Evolutionary conservation across 2,888 invertebrate genomes (phyloP).

Genomic region (Cephonodes hylas): DNA sequence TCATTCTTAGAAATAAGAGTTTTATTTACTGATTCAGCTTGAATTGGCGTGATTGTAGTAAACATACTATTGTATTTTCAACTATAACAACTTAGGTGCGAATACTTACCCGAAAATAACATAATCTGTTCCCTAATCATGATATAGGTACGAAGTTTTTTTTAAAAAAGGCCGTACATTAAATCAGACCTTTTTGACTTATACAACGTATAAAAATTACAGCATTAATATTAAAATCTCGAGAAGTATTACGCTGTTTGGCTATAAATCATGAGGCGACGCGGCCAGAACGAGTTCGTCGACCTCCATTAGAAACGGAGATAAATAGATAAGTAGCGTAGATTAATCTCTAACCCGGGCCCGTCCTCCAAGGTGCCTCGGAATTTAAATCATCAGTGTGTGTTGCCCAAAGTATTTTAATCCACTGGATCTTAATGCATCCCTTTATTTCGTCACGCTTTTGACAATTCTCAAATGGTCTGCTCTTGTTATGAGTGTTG

Average conservation of each 20-base stretch:
- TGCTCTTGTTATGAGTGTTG: background rate
- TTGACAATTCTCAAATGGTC: slow-evolving; percentile 6
- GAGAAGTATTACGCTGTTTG: background rate
- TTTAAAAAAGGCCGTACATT: background rate
- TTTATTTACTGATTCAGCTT: background rate
- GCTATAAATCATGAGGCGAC: slow-evolving; percentile 2
- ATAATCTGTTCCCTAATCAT: too few relatives aligned
- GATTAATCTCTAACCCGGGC: slow-evolving; percentile 9
- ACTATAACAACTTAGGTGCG: background rate
- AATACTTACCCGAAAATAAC: too few relatives aligned
- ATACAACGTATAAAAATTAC: background rate
- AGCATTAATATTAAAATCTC: slow-evolving; percentile 6
- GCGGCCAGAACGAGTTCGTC: background rate
- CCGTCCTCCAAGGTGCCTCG: background rate
- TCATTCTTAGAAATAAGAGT: background rate
- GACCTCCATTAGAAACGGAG: slow-evolving; percentile 10
- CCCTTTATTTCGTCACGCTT: slow-evolving; percentile 10
- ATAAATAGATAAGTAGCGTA: slow-evolving; percentile 11
- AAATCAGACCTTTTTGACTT: background rate
- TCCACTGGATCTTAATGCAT: slow-evolving; percentile 1
- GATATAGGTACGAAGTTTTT: background rate
- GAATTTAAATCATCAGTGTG: slow-evolving; percentile 11
- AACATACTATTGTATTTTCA: background rate
- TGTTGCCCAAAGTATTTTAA: slow-evolving; percentile 14
- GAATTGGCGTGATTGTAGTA: background rate